Evolutionary conservation across 2,888 invertebrate genomes (phyloP).

Genomic region (Cosmia trapezina): DNA sequence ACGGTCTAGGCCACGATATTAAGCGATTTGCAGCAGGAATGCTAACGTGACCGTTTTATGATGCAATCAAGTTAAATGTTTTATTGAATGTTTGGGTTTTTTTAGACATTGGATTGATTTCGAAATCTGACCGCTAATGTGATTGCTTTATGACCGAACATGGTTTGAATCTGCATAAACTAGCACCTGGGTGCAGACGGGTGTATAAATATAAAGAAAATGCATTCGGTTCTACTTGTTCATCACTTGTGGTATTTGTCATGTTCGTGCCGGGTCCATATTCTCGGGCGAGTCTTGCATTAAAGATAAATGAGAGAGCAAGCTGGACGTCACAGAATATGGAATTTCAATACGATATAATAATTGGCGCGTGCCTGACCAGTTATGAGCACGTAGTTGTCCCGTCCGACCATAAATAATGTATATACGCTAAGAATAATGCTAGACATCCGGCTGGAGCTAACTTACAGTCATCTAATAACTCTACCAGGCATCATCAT

Average conservation of each 20-base stretch:
- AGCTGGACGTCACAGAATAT: slow-evolving; percentile 18
- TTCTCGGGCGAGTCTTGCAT: slow-evolving; percentile 4
- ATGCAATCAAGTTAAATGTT: slow-evolving; percentile 31
- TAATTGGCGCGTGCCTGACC: slow-evolving; percentile 34
- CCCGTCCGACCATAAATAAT: slow-evolving; percentile 6
- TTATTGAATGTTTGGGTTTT: slow-evolving; percentile 39
- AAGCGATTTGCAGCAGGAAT: slow-evolving; percentile 32
- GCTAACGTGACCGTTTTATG: slow-evolving; percentile 32
- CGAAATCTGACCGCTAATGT: slow-evolving; percentile 6
- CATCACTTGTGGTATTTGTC: slow-evolving; percentile 40
- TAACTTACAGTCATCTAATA: neutral
- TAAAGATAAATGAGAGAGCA: slow-evolving; percentile 18
- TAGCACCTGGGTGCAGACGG: slow-evolving; percentile 14
- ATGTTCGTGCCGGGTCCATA: slow-evolving; percentile 6
- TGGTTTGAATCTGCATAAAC: slow-evolving; percentile 30
- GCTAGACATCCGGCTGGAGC: neutral
- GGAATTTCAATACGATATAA: slow-evolving; percentile 49
- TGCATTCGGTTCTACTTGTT: slow-evolving; percentile 3
- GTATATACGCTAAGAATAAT: neutral
- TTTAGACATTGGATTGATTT: slow-evolving; percentile 5
- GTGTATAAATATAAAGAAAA: slow-evolving; percentile 21
- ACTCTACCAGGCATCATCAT: neutral
- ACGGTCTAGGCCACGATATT: slow-evolving; percentile 53
- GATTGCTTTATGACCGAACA: slow-evolving; percentile 19
- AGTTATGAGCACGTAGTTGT: slow-evolving; percentile 29